Evolutionary conservation across 2,888 invertebrate species (phyloP).

Genomic region (Euproctis similis): DNA sequence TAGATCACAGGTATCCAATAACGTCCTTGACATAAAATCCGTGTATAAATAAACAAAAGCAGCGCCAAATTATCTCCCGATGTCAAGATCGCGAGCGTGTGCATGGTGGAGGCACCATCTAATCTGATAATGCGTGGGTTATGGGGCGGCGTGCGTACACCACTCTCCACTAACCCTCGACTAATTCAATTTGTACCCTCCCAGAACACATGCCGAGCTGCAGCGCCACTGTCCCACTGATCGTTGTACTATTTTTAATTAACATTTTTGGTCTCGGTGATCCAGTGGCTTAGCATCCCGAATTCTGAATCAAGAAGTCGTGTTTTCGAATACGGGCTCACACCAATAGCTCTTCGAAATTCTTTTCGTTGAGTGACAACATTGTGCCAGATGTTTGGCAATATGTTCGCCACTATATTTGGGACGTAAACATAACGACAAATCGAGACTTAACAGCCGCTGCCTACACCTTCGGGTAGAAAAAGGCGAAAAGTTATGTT

Average conservation of each 20-base stretch:
- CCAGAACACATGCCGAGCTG: constrained; percentile 45
- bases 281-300: no score
- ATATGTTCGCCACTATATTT: no score
- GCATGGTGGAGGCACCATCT: constrained; percentile 13
- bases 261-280: constrained; percentile 21
- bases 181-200: constrained; percentile 47
- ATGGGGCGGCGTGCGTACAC: constrained; percentile 45
- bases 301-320: no score
- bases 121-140: constrained; percentile 50
- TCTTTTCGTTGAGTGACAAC: no score
- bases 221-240: constrained; percentile 33
- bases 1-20: neutral
- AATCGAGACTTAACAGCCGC: no score
- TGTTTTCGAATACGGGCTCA: no score
- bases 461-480: no score
- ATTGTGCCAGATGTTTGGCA: no score
- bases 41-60: constrained; percentile 22
- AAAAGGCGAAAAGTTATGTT: no score
- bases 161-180: constrained; percentile 32
- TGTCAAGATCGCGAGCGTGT: constrained; percentile 6
- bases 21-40: constrained; percentile 32
- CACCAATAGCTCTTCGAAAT: no score
- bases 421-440: no score
- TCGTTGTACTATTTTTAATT: constrained; percentile 53
- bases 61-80: constrained; percentile 4